Evolutionary conservation across 2,113 vertebrate genomes (phyloP).

Genomic region (Lepisosteus oculatus): DNA sequence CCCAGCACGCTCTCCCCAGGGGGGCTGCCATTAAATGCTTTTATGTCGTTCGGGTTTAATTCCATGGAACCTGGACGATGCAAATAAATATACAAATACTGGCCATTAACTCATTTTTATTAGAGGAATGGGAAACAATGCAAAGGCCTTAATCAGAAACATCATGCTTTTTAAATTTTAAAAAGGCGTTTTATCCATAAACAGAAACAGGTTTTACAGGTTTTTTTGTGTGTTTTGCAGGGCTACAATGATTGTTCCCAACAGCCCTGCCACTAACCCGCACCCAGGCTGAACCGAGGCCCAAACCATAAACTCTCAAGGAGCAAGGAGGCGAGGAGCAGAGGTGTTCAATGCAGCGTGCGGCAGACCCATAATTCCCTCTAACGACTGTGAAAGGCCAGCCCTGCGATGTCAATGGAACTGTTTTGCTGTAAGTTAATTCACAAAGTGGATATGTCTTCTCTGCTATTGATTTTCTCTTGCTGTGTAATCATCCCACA

Average conservation of each 20-base stretch:
- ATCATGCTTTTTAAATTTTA: too few relatives aligned
- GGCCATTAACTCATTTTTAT: too few relatives aligned
- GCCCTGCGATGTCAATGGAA: background rate
- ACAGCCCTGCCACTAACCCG: too few relatives aligned
- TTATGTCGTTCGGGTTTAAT: slow-evolving; percentile 52
- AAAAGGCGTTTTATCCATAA: too few relatives aligned
- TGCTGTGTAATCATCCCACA: slow-evolving; percentile 5
- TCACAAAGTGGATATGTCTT: slow-evolving; percentile 8
- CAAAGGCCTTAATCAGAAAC: too few relatives aligned
- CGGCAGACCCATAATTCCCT: background rate
- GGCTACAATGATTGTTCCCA: too few relatives aligned
- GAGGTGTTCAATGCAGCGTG: background rate
- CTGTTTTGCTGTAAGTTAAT: background rate
- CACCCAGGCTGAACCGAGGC: too few relatives aligned
- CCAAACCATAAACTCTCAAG: too few relatives aligned
- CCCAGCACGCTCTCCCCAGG: background rate
- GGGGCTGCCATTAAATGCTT: slow-evolving; percentile 41
- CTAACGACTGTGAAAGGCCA: background rate
- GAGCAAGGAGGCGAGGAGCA: too few relatives aligned
- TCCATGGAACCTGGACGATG: slow-evolving; percentile 55
- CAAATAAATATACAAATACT: slow-evolving; percentile 9
- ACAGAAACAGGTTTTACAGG: too few relatives aligned
- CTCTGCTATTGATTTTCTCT: slow-evolving; percentile 2
- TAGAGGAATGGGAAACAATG: too few relatives aligned
- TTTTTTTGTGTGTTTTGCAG: too few relatives aligned